Base-by-base conservation (phyloP, 2,888 invertebrate genomes). In the Lysandra coridon region DNA sequence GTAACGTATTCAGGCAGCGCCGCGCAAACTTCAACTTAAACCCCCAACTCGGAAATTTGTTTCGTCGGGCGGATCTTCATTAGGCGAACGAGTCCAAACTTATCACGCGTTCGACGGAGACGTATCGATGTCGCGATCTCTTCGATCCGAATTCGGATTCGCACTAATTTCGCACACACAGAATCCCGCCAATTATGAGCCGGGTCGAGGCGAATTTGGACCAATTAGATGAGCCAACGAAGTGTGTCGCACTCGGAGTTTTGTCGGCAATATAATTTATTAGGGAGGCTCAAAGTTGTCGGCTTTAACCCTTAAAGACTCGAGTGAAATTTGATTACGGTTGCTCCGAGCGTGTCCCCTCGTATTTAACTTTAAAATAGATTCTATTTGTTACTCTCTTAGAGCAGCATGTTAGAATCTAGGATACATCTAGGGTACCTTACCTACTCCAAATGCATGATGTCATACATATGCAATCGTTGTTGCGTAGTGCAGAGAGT, bases 201-300 rank as follows among this genome's bases (percentile, higher is more conserved):
- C 87, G 91, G 90, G 90, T 90, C 89, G 87, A 89, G 87, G 89
- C 89, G 88, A 93, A 93, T 94, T 94, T 92, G 90, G 90, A 93
- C 93, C 94, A 94, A 94, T 94, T 94, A 94, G 93, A 92, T 91
- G 91, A 93, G 89, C 89, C 93, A 93, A 92, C 94, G 94, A 93
- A 92, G 92, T 93, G 92, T 92, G 93, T 92, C 94, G 92, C 90
- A 90, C 91, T 92, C 92, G 90, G 89, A 92, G 94, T 94, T 93
- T 93, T 93, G 93, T 91, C 91, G 91, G 92, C 93, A 93, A 93
- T 93, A 93, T 94, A 94, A 94, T 94, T 94, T 94, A 94, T 94
- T 92, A 93, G 92, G 92, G 92, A 87, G 87, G 91, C 92, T 91
- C 92, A 90, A 92, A 93, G 92, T 94, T 92, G 92, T 88, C 90